Evolutionary conservation across 2,888 invertebrate species (phyloP).

Genomic region (Sipunculus nudus): DNA sequence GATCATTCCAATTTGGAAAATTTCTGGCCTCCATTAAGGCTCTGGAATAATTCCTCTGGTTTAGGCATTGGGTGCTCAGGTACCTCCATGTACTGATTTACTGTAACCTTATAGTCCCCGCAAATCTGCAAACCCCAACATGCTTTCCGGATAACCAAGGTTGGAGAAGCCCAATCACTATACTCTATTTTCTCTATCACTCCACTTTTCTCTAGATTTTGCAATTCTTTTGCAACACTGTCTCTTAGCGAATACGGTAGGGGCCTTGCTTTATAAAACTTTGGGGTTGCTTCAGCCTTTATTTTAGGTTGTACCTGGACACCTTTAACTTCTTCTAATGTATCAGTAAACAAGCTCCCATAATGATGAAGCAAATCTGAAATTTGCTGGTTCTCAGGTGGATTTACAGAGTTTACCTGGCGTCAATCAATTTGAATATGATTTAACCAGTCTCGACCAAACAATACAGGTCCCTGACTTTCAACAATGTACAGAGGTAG

Average conservation of each 20-base stretch:
- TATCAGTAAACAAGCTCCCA: background rate
- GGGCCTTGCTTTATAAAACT: background rate
- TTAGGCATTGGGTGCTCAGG: background rate
- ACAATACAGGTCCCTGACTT: background rate
- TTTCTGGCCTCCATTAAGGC: background rate
- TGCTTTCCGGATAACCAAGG: constrained; percentile 36
- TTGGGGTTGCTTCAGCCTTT: background rate
- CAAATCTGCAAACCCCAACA: constrained; percentile 38
- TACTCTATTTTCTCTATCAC: constrained; percentile 17
- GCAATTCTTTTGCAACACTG: constrained; percentile 19
- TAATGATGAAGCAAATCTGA: background rate
- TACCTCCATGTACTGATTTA: constrained; percentile 32
- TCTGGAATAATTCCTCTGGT: background rate
- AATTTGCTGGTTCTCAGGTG: background rate
- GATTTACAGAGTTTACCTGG: background rate
- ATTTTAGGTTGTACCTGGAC: background rate
- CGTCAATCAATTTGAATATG: background rate
- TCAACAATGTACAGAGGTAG: background rate
- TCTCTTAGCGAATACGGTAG: background rate
- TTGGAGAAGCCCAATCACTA: constrained; percentile 38
- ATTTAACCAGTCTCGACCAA: background rate
- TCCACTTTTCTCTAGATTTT: constrained; percentile 13
- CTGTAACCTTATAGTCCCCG: constrained; percentile 44
- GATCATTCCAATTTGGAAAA: background rate
- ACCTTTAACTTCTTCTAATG: background rate